These are phyloP conservation scores for Halisarca cf. caerulea DNA, from an alignment of 37 sponge, comb jelly and placozoan genomes.

Conservation along the genomic window DNA sequence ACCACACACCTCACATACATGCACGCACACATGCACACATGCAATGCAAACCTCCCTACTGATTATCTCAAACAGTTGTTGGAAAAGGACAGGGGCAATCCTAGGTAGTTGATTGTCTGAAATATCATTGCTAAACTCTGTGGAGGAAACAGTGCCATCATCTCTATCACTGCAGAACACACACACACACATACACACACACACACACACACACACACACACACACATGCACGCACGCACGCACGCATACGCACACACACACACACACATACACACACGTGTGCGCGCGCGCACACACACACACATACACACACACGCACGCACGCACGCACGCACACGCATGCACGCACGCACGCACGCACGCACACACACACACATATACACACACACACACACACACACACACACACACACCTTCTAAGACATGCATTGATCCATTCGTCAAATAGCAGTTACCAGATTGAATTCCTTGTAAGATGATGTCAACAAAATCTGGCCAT, in stretches of 20 bases:
- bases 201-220: no score
- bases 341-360: not conserved
- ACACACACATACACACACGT: not conserved
- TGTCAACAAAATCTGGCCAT: slow-evolving; percentile 73
- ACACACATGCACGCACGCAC: not conserved
- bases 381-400: not conserved
- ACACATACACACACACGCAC: slow-evolving; percentile 70
- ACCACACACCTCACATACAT: no score
- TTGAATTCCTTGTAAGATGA: slow-evolving; percentile 37
- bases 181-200: slow-evolving; percentile 6
- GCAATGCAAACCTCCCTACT: slow-evolving; percentile 15
- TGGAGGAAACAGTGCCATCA: not conserved
- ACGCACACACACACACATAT: slow-evolving; percentile 17
- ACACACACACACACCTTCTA: slow-evolving; percentile 47
- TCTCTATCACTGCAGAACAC: no score
- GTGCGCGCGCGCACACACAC: slow-evolving; percentile 1
- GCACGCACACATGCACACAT: no score
- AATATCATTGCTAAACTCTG: slow-evolving; percentile 69
- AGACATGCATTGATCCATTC: slow-evolving; percentile 78
- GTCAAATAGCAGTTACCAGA: slow-evolving; percentile 51
- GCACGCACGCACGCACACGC: no score
- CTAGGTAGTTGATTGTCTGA: slow-evolving; percentile 54
- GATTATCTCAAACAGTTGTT: slow-evolving; percentile 59
- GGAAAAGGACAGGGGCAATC: slow-evolving; percentile 51
- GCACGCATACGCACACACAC: no score